phyloP scores from a whole-genome alignment of 2,797 vertebrate species.

The Acropternis orthonyx region DNA sequence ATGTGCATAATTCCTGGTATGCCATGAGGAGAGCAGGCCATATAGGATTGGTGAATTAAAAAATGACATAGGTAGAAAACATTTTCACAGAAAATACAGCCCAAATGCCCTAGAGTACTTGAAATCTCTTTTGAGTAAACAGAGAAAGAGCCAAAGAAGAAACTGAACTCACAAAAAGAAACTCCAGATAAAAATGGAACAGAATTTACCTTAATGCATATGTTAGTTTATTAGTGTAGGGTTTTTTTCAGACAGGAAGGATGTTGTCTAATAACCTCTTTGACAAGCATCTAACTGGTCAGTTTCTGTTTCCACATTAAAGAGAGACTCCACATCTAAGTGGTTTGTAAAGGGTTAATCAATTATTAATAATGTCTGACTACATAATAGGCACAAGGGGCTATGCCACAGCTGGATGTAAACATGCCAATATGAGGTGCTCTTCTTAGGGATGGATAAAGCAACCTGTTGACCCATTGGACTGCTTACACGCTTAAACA shows the following conservation, averaged over 20 bases:
- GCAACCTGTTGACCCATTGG: background rate
- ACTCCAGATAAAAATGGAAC: background rate
- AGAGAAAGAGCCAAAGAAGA: background rate
- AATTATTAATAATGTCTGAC: conserved; percentile 57
- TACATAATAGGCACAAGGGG: background rate
- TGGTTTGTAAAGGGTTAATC: conserved; percentile 58
- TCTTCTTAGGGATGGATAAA: background rate
- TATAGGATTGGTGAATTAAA: background rate
- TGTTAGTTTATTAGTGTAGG: background rate
- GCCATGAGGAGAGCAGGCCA: background rate
- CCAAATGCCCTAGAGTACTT: background rate
- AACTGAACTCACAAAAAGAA: background rate
- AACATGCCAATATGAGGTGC: background rate
- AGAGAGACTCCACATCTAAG: conserved; percentile 17
- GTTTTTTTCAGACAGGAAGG: background rate
- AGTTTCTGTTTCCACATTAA: background rate
- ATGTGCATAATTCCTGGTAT: background rate
- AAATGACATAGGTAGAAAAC: background rate
- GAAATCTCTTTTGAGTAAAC: background rate
- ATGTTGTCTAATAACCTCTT: conserved; percentile 4
- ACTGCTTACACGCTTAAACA: background rate
- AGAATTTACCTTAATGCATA: background rate
- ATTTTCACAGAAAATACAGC: background rate
- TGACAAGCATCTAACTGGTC: background rate
- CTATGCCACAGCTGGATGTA: background rate